Conservation (phyloP, 2,113 vertebrate species). For the Aegypius monachus region DNA sequence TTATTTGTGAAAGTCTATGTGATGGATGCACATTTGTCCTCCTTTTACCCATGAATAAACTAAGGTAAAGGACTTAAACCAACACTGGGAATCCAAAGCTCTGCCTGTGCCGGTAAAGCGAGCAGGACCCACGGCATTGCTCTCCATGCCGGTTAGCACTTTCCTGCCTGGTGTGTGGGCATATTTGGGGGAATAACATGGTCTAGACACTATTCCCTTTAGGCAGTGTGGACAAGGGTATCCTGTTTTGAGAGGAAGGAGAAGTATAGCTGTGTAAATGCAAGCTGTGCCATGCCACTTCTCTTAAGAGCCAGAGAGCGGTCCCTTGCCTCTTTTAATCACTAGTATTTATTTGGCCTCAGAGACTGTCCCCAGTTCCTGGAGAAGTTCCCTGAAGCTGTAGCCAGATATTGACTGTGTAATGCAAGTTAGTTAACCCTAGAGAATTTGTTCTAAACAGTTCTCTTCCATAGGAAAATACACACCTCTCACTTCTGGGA, state of each 20-base stretch:
- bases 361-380: neutral
- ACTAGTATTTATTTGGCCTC: constrained; percentile 41
- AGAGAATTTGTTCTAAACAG: constrained; percentile 35
- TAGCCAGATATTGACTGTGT: constrained; percentile 28
- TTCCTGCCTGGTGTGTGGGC: neutral
- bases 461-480: constrained; percentile 33
- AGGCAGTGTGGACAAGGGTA: neutral
- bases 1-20: neutral
- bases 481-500: constrained; percentile 15
- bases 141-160: neutral
- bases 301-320: neutral
- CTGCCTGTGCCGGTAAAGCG: neutral
- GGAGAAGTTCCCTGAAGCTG: neutral
- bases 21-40: neutral
- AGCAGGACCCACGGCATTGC: neutral
- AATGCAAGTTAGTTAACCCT: constrained; percentile 59
- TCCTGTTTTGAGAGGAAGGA: neutral
- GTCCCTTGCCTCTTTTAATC: constrained; percentile 27
- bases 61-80: neutral
- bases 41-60: neutral
- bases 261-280: neutral
- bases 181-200: neutral
- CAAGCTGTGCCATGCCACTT: neutral
- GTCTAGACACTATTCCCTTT: neutral
- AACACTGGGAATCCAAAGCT: neutral